Conservation (phyloP, 2,888 invertebrate genomes). For the Galerucella calmariensis region DNA sequence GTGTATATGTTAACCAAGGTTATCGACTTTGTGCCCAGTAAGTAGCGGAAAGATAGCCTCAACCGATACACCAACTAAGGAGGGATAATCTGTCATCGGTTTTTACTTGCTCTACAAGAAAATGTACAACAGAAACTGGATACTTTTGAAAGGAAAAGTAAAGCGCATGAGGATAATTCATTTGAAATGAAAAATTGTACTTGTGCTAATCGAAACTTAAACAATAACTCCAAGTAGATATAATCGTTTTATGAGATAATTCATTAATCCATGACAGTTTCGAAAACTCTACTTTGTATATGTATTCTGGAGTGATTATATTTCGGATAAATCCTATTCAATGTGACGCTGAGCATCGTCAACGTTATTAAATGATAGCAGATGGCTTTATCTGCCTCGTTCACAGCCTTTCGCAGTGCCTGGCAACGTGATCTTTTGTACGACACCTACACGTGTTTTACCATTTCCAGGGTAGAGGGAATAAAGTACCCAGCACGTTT, state of each 20-base stretch:
- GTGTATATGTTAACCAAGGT: constrained; percentile 50
- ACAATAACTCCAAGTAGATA: too few species aligned
- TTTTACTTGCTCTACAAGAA: constrained; percentile 49
- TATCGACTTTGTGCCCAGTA: constrained; percentile 48
- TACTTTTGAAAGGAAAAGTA: too few species aligned
- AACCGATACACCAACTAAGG: constrained; percentile 55
- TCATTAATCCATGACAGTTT: too few species aligned
- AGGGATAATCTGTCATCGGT: constrained; percentile 57
- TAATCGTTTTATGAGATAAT: too few species aligned
- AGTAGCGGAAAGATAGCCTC: constrained; percentile 56
- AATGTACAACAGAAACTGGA: too few species aligned
- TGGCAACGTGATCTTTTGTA: constrained; percentile 36
- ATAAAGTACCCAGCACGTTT: constrained; percentile 3
- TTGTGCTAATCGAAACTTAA: too few species aligned
- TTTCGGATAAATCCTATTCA: neutral
- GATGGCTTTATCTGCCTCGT: constrained; percentile 34
- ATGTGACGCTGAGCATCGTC: constrained; percentile 22
- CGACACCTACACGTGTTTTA: constrained; percentile 35
- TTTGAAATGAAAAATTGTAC: too few species aligned
- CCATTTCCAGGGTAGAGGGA: constrained; percentile 17
- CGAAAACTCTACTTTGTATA: neutral
- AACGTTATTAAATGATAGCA: constrained; percentile 37
- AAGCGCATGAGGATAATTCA: too few species aligned
- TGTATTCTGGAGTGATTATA: neutral
- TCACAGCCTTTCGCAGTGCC: constrained; percentile 13